phyloP scores from a whole-genome alignment of 2,113 vertebrate species.

The Tetrax tetrax region DNA sequence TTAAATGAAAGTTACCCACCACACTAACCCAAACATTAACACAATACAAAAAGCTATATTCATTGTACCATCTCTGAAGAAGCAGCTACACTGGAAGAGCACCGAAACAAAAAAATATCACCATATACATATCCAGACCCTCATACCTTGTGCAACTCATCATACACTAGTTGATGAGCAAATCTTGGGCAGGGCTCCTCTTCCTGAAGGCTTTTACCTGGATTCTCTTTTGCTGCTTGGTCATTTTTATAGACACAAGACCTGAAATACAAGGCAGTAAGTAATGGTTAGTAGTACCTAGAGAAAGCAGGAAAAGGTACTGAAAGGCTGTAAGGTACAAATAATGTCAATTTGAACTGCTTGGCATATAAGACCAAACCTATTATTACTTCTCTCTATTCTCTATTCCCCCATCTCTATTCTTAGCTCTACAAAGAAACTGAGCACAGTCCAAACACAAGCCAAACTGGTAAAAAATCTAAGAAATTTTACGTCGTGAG shows the following conservation, averaged over 20 bases:
- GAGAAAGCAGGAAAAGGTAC: background rate
- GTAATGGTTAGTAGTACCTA: background rate
- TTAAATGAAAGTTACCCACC: background rate
- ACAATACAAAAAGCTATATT: background rate
- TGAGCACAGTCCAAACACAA: background rate
- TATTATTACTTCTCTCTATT: background rate
- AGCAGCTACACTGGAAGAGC: background rate
- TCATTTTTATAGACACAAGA: conserved; percentile 99
- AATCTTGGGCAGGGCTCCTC: conserved; percentile 99
- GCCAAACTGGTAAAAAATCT: background rate
- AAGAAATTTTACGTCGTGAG: background rate
- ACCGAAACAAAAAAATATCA: background rate
- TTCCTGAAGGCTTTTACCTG: conserved; percentile 91
- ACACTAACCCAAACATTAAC: background rate
- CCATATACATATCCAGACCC: background rate
- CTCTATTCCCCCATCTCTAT: background rate
- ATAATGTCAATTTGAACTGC: background rate
- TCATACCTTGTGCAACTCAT: conserved; percentile 96
- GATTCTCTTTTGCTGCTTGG: conserved; percentile 94
- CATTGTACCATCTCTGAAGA: background rate
- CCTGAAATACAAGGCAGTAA: conserved; percentile 76
- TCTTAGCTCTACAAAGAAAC: background rate
- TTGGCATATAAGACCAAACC: background rate
- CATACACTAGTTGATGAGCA: conserved; percentile 97
- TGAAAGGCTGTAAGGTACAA: background rate